These are phyloP conservation scores for Rattus norvegicus DNA, from an alignment of 2,113 vertebrate species.

Conservation along the genomic window GRCr8 NC_086019.1:234711501-234712000, in stretches of 20 bases:
- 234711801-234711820: too few relatives aligned
- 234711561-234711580: constrained; percentile 22
- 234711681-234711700: background rate
- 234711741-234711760: background rate
- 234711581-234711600: background rate
- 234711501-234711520: background rate
- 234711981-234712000: too few relatives aligned
- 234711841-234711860: too few relatives aligned
- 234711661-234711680: background rate
- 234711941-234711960: too few relatives aligned
- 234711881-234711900: too few relatives aligned
- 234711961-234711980: too few relatives aligned
- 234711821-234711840: too few relatives aligned
- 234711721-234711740: background rate
- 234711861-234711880: too few relatives aligned
- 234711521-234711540: background rate
- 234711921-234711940: too few relatives aligned
- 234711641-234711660: background rate
- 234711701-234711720: background rate
- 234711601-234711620: background rate
- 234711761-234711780: background rate
- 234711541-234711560: background rate
- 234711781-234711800: background rate
- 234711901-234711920: too few relatives aligned
- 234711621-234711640: background rate